Evolutionary conservation across 2,888 invertebrate genomes (phyloP).

Genomic region (Furcula furcula): DNA sequence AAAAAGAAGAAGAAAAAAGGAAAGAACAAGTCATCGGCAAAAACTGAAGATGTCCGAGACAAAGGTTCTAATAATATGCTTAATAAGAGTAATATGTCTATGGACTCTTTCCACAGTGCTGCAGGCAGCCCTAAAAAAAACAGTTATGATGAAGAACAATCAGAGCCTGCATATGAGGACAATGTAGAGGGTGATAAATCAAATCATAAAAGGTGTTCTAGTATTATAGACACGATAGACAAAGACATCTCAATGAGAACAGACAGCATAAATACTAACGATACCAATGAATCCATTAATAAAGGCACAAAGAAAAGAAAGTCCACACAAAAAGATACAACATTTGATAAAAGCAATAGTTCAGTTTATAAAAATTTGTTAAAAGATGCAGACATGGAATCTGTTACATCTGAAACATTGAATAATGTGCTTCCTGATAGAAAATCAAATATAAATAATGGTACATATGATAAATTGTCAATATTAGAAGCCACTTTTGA

Average conservation of each 20-base stretch:
- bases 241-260: neutral
- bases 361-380: no score
- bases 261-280: neutral
- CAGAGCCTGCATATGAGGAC: slow-evolving; percentile 4
- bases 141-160: slow-evolving; percentile 4
- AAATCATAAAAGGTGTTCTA: slow-evolving; percentile 7
- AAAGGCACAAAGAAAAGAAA: slow-evolving; percentile 6
- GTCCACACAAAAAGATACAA: slow-evolving; percentile 11
- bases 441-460: slow-evolving; percentile 11
- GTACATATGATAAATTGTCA: slow-evolving; percentile 18
- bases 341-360: slow-evolving; percentile 20
- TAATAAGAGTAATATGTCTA: slow-evolving; percentile 45
- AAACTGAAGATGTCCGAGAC: slow-evolving; percentile 26
- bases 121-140: slow-evolving; percentile 50
- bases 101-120: slow-evolving; percentile 69
- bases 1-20: slow-evolving; percentile 49
- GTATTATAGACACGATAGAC: slow-evolving; percentile 1
- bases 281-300: slow-evolving; percentile 1
- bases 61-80: slow-evolving; percentile 12
- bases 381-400: slow-evolving; percentile 6
- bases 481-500: slow-evolving; percentile 21
- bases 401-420: slow-evolving; percentile 4
- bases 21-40: slow-evolving; percentile 28
- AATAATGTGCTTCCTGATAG: slow-evolving; percentile 4
- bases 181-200: slow-evolving; percentile 7